Evolutionary conservation across 2,797 vertebrate genomes (phyloP), one percentile per base, ranked within the genome.

Genomic region (Eurystomus glaucurus): DNA sequence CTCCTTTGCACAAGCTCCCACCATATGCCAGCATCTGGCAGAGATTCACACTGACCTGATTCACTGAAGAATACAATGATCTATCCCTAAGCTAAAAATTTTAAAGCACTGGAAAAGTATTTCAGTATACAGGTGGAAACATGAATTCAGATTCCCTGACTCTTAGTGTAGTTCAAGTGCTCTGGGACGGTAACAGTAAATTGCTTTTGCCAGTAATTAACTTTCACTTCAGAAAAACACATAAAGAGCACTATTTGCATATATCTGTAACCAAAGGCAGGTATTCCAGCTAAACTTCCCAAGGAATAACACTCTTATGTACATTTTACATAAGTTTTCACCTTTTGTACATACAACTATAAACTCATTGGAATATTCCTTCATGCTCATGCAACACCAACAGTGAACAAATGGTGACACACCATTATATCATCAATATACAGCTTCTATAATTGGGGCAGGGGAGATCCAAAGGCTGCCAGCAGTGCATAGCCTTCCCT

Each of bases 121-220:
- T 77, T 75, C 26, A n/a, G 9, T 41, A 8, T 23, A 69, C 39
- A 51, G 10, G 14, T 26, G 65, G 16, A 9, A 54, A 39, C 6
- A 28, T 0, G 1, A 33, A 58, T 11, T 8, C 10, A 78, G 35
- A 25, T 31, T 69, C 35, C 11, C 9, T 4, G 2, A 14, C 45
- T 75, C 35, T 14, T 35, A 35, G 3, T 2, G 12, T 13, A 39
- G n/a, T 58, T 72, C 43, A 69, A 28, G 10, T 55, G 19, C 54
- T 55, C 31, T 55, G 54, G 31, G 54, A 55, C 18, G 31, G 54
- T 55, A 55, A 21, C 54, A 31, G 29, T 55, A 55, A 55, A 20
- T 31, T 31, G 19, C 11, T 55, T 55, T n/a, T 55, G 54, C 31
- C 31, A 55, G n/a, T 12, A 55, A n/a, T 55, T 55, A 55, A 11